Percentiles rank a stretch among this genome's conserved stretches.
Conservation (phyloP, 2,888 invertebrate species). For the Acanthoscelides obtectus region DNA sequence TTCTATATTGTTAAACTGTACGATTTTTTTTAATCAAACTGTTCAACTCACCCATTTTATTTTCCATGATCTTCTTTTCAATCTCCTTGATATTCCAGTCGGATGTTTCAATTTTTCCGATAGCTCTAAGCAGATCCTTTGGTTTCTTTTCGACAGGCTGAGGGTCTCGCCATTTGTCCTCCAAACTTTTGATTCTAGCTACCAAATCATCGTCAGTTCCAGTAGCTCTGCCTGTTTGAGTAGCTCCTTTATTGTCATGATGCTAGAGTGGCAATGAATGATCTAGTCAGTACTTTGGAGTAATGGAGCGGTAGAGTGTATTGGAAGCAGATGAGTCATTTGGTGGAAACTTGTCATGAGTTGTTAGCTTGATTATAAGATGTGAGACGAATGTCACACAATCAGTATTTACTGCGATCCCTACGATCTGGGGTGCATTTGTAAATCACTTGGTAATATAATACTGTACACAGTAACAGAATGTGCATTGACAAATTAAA, state of each 20-base stretch:
- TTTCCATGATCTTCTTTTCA: conserved; percentile 81
- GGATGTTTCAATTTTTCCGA: conserved; percentile 75
- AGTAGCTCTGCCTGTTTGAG: conserved; percentile 23
- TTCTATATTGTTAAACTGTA: no score
- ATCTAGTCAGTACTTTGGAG: not conserved
- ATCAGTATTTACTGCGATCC: no score
- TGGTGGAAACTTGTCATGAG: not conserved
- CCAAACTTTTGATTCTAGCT: conserved; percentile 66
- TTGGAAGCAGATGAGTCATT: not conserved
- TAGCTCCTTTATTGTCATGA: conserved; percentile 30
- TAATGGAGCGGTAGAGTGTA: not conserved
- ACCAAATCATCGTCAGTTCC: conserved; percentile 55
- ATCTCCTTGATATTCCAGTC: conserved; percentile 92
- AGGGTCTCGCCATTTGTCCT: conserved; percentile 67
- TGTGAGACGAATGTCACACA: not conserved
- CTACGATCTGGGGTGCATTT: no score
- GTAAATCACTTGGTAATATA: no score
- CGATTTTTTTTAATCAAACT: no score
- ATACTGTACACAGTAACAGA: no score
- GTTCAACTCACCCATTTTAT: conserved; percentile 45
- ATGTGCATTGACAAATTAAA: no score
- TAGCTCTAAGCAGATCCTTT: conserved; percentile 79
- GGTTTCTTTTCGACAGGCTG: conserved; percentile 68
- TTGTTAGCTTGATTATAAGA: not conserved
- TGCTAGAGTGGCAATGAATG: conserved; percentile 32